These are phyloP conservation scores for Geotrupes spiniger DNA, from an alignment of 2,888 invertebrate species.

Conservation along the genomic window DNA sequence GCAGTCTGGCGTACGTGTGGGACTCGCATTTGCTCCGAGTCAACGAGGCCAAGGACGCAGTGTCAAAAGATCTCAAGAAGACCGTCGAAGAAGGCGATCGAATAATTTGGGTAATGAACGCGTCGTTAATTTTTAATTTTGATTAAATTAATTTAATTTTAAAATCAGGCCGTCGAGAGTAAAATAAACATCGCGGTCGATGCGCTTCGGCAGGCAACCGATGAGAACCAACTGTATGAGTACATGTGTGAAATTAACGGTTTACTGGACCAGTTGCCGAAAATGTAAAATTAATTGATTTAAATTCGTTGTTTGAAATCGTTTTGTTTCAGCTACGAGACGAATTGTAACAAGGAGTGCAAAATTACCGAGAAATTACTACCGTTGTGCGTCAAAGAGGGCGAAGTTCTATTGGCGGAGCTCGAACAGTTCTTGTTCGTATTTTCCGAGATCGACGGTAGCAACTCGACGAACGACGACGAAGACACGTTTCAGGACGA, in stretches of 20 bases:
- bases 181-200: constrained; percentile 16
- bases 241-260: background rate
- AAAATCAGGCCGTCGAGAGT: constrained; percentile 13
- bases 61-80: constrained; percentile 12
- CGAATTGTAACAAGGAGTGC: constrained; percentile 13
- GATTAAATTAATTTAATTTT: too few species aligned
- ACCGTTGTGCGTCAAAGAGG: constrained; percentile 5
- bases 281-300: constrained; percentile 10
- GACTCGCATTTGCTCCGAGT: constrained; percentile 13
- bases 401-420: constrained; percentile 10
- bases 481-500: background rate
- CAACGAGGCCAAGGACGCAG: constrained; percentile 8
- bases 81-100: constrained; percentile 4
- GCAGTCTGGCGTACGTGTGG: constrained; percentile 12
- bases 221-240: constrained; percentile 2
- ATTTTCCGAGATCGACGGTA: background rate
- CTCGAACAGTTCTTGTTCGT: constrained; percentile 2
- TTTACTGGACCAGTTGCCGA: constrained; percentile 7
- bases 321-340: constrained; percentile 14
- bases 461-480: background rate
- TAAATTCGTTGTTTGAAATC: too few species aligned
- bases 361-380: constrained; percentile 5
- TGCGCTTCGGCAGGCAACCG: constrained; percentile 14
- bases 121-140: too few species aligned
- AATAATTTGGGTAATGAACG: constrained; percentile 1